Evolutionary conservation across 2,113 vertebrate species (phyloP).

Genomic region (Canis aureus): DNA sequence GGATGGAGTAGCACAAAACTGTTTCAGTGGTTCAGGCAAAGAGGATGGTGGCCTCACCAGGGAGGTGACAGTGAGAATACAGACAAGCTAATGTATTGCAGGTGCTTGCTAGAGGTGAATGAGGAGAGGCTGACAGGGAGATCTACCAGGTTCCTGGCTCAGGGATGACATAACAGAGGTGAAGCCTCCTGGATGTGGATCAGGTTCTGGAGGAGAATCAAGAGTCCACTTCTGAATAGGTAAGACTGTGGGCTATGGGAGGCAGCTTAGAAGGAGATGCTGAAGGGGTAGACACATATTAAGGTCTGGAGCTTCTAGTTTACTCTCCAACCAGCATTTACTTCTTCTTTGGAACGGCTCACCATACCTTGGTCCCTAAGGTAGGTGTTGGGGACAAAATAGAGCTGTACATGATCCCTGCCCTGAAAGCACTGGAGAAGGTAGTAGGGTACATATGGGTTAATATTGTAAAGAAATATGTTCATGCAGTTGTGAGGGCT

Average conservation of each 20-base stretch:
- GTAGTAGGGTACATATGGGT: neutral
- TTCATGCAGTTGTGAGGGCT: neutral
- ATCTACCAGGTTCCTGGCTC: neutral
- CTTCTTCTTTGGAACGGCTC: neutral
- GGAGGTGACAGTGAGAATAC: neutral
- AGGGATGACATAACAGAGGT: neutral
- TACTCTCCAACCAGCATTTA: neutral
- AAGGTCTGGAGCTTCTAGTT: neutral
- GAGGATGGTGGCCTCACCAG: neutral
- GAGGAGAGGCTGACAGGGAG: neutral
- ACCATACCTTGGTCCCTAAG: neutral
- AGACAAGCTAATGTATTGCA: neutral
- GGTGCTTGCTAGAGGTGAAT: neutral
- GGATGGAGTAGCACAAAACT: neutral
- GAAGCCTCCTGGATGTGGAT: neutral
- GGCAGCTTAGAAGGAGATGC: neutral
- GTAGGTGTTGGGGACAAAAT: neutral
- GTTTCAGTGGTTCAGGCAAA: neutral
- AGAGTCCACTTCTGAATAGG: neutral
- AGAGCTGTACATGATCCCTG: neutral
- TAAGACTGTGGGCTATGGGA: neutral
- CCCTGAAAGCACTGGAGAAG: neutral
- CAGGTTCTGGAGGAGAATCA: neutral
- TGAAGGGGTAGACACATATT: rapidly evolving
- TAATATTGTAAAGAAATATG: neutral